Conservation (phyloP, 2,113 vertebrate genomes). For the Hassar affinis region DNA sequence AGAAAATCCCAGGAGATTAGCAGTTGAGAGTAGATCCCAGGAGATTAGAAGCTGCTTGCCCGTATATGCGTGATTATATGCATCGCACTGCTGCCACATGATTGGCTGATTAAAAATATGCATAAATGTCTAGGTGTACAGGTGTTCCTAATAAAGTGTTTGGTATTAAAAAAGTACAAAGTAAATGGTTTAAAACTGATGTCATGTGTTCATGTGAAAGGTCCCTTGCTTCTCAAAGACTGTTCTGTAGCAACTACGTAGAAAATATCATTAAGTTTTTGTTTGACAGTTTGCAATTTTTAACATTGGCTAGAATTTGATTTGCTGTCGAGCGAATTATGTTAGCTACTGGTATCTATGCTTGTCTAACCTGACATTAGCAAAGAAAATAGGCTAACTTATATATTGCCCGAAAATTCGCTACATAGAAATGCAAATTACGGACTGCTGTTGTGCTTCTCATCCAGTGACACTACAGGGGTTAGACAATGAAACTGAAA, state of each 20-base stretch:
- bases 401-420: too few relatives aligned
- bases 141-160: background rate
- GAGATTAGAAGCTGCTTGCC: too few relatives aligned
- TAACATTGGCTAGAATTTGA: background rate
- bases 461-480: too few relatives aligned
- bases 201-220: background rate
- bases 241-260: background rate
- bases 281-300: background rate
- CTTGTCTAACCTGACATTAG: background rate
- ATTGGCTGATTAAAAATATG: too few relatives aligned
- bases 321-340: background rate
- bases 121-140: too few relatives aligned
- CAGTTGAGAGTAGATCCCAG: too few relatives aligned
- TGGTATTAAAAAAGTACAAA: background rate
- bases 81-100: too few relatives aligned
- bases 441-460: too few relatives aligned
- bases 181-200: background rate
- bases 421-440: too few relatives aligned
- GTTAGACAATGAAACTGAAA: too few relatives aligned
- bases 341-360: background rate
- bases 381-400: background rate
- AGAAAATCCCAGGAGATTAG: too few relatives aligned
- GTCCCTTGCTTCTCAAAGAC: background rate
- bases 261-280: background rate
- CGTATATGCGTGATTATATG: too few relatives aligned